Evolutionary conservation across 2,113 vertebrate species (phyloP).

Genomic region (Chionomys nivalis): DNA sequence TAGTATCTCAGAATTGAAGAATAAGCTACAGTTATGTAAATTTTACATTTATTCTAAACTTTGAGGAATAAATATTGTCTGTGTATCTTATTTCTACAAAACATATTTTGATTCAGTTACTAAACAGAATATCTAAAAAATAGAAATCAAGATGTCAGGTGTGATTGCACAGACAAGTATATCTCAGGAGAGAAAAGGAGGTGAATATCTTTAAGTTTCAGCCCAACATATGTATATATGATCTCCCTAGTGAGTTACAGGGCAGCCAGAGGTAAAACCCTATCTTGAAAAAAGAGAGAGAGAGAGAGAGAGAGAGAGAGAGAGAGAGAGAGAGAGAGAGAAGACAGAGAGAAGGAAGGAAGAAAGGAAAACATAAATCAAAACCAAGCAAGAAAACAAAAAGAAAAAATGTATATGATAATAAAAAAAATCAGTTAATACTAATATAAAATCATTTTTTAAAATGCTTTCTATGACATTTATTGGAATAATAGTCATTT

Average conservation of each 20-base stretch:
- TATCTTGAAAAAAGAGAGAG: background rate
- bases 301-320: fast-evolving
- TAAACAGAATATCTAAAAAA: background rate
- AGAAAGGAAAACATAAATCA: background rate
- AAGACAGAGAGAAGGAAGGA: no score
- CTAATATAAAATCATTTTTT: background rate
- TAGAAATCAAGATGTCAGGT: background rate
- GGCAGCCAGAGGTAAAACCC: background rate
- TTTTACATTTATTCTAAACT: background rate
- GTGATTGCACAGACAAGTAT: background rate
- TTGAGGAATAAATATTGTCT: background rate
- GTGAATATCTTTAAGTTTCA: background rate
- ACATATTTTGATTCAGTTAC: background rate
- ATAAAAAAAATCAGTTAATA: background rate
- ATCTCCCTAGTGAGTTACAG: background rate
- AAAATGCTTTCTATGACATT: background rate
- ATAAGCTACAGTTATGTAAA: background rate
- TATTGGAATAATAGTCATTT: background rate
- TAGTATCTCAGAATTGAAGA: background rate
- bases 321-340: no score
- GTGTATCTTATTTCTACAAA: background rate
- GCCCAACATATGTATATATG: background rate
- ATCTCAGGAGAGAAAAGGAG: background rate
- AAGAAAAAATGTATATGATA: background rate
- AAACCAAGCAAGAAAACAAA: background rate